Evolutionary conservation across 2,888 invertebrate species (phyloP).

Genomic region (Frankliniella intonsa): DNA sequence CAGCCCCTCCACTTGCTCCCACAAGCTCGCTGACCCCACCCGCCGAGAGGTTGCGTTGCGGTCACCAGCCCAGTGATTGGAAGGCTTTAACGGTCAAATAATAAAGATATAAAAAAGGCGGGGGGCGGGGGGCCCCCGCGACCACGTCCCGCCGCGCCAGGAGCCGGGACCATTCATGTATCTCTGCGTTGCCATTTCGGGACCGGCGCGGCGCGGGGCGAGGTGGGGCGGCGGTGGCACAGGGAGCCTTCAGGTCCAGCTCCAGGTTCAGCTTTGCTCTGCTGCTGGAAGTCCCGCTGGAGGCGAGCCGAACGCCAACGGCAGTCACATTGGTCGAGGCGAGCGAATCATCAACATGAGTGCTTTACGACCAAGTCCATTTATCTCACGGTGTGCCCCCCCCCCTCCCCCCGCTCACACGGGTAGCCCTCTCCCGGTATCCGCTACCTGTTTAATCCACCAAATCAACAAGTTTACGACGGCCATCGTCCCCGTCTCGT

Average conservation of each 20-base stretch:
- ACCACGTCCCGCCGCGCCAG: neutral
- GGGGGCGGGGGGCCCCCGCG: neutral
- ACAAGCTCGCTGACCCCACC: too few relatives aligned
- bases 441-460: neutral
- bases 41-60: neutral
- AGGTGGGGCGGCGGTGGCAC: neutral
- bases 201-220: neutral
- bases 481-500: neutral
- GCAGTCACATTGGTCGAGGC: too few relatives aligned
- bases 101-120: neutral
- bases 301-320: too few relatives aligned
- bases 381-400: neutral
- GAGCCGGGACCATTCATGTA: neutral
- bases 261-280: neutral
- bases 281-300: too few relatives aligned
- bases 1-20: too few relatives aligned
- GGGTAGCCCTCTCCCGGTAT: too few relatives aligned
- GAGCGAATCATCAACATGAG: neutral
- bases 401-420: too few relatives aligned
- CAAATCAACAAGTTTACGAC: constrained; percentile 3
- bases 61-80: neutral
- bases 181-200: neutral
- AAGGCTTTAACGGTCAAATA: neutral
- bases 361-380: neutral
- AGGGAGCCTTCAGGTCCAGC: neutral